Evolutionary conservation across 1,140 invertebrate genomes (phyloP).

Genomic region (Onthophagus taurus): DNA sequence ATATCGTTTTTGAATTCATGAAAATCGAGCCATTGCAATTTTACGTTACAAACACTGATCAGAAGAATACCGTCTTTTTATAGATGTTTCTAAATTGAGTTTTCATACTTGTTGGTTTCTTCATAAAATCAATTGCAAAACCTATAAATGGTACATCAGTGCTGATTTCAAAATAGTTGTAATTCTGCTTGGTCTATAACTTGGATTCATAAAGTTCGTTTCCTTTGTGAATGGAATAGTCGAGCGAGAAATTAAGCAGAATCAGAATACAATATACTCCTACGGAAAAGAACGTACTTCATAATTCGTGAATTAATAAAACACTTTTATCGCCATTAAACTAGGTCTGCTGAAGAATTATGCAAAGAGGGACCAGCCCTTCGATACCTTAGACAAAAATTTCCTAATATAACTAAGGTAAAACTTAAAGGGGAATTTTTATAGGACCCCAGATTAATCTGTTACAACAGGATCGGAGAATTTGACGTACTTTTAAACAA

Average conservation of each 20-base stretch:
- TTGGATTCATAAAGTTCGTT: slow-evolving; percentile 23
- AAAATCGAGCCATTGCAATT: no score
- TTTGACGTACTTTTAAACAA: background rate
- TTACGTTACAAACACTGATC: no score
- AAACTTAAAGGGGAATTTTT: slow-evolving; percentile 3
- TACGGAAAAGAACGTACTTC: slow-evolving; percentile 10
- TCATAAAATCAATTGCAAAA: slow-evolving; percentile 27
- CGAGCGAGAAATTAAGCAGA: slow-evolving; percentile 7
- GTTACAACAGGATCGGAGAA: slow-evolving; percentile 6
- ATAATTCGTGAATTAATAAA: background rate
- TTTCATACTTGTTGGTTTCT: no score
- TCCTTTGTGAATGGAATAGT: slow-evolving; percentile 3
- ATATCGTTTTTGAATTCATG: no score
- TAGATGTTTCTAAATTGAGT: no score
- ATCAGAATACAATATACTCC: slow-evolving; percentile 7
- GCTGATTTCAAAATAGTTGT: slow-evolving; percentile 2
- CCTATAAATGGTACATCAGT: slow-evolving; percentile 12
- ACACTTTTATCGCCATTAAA: slow-evolving; percentile 5
- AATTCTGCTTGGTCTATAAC: slow-evolving; percentile 32
- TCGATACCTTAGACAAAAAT: slow-evolving; percentile 6
- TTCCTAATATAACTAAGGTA: slow-evolving; percentile 3
- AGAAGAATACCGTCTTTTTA: no score
- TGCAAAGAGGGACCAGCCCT: slow-evolving; percentile 1
- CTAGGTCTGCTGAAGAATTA: slow-evolving; percentile 9
- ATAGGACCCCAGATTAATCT: background rate